phyloP scores from a whole-genome alignment of 1,140 invertebrate genomes.

The Pseudomyrmex pallidus region DNA sequence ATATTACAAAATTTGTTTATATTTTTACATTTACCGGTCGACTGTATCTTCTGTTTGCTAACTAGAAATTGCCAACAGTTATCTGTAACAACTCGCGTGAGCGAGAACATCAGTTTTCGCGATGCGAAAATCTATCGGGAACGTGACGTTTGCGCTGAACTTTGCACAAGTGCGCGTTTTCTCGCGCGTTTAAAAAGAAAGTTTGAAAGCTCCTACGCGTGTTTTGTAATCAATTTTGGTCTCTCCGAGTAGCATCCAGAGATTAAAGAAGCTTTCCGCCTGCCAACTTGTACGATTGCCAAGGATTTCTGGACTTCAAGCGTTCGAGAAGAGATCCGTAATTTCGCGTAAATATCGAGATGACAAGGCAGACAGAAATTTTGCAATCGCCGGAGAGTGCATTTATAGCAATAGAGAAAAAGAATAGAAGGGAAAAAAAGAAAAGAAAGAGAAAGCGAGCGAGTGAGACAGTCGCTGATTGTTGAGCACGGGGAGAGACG shows the following conservation, averaged over 20 bases:
- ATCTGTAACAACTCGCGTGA: not conserved
- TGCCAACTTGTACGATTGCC: conserved; percentile 56
- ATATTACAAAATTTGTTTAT: conserved; percentile 1
- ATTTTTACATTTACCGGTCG: not conserved
- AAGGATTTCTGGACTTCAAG: conserved; percentile 32
- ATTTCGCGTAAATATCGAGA: conserved; percentile 45
- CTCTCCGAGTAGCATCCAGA: not conserved
- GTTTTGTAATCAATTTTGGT: conserved; percentile 50
- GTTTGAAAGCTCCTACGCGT: not conserved
- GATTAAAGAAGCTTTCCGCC: conserved; percentile 45
- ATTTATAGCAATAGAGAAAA: not conserved
- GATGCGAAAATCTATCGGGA: not conserved
- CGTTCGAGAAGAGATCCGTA: conserved; percentile 20
- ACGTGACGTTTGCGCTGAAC: conserved; percentile 9
- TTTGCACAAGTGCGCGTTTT: conserved; percentile 6
- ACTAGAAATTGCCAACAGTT: conserved; percentile 17
- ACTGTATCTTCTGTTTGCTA: not conserved
- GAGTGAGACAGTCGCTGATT: conserved; percentile 1
- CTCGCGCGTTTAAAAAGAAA: conserved; percentile 23
- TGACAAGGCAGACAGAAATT: conserved; percentile 30
- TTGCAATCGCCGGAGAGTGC: not conserved
- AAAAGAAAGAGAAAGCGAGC: not conserved
- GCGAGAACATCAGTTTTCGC: not conserved
- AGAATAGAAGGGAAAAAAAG: not conserved
- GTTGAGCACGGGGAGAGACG: not conserved